These are phyloP conservation scores for Glyphotaelius pellucidus DNA, from an alignment of 2,888 invertebrate genomes.

Conservation along the genomic window DNA sequence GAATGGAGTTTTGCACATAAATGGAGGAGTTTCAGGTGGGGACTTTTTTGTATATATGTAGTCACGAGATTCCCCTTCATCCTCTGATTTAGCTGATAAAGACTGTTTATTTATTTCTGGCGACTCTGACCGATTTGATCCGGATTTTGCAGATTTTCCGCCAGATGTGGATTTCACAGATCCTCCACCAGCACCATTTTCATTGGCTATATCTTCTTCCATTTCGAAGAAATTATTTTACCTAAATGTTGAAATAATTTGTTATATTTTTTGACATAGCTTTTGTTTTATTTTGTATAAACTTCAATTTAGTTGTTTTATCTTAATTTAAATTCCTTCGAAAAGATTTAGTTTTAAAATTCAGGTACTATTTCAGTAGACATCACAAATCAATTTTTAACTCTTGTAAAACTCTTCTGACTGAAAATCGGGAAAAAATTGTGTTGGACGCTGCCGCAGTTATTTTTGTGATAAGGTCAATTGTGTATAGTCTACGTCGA, in stretches of 20 bases:
- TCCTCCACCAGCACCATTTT: background rate
- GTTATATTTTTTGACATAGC: background rate
- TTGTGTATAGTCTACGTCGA: no score
- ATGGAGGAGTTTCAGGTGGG: conserved; percentile 18
- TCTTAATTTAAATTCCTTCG: background rate
- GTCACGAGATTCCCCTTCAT: background rate
- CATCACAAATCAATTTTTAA: background rate
- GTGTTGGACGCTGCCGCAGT: no score
- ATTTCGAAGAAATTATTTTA: background rate
- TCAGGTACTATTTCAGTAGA: background rate
- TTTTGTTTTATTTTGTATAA: background rate
- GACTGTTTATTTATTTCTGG: background rate
- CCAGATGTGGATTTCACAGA: background rate
- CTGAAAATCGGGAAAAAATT: no score
- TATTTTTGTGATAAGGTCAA: no score
- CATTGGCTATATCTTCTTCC: background rate
- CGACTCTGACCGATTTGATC: background rate
- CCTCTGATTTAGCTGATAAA: conserved; percentile 9
- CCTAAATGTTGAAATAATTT: background rate
- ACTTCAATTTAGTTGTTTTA: background rate
- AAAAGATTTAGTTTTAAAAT: no score
- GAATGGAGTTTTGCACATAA: conserved; percentile 72
- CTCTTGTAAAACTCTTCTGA: background rate
- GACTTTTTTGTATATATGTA: background rate
- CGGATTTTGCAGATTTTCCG: background rate